phyloP scores from a whole-genome alignment of 2,113 vertebrate genomes.

The Gracilinanus agilis region DNA sequence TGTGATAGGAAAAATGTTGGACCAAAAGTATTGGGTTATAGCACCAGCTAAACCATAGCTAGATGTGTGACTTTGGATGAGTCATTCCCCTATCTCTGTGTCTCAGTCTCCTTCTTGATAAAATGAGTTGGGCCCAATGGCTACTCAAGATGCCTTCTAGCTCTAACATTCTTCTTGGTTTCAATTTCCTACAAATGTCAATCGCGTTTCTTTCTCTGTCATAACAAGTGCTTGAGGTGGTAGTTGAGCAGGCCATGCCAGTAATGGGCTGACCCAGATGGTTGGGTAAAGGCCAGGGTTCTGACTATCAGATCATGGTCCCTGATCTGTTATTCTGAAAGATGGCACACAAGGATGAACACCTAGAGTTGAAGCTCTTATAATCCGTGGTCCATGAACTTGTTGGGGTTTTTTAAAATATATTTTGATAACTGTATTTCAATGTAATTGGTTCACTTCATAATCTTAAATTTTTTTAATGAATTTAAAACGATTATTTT shows the following conservation, averaged over 20 bases:
- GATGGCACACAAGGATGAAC: not conserved
- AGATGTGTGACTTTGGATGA: not conserved
- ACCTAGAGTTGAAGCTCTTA: not conserved
- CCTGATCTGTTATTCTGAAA: not conserved
- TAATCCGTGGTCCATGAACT: not conserved
- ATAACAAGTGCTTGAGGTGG: not conserved
- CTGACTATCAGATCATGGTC: not conserved
- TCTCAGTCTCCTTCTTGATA: not conserved
- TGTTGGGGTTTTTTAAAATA: not conserved
- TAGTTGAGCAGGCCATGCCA: not conserved
- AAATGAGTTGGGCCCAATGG: not conserved
- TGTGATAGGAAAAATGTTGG: not conserved
- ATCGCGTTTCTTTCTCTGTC: not conserved
- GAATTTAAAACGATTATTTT: not conserved
- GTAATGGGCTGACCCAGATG: not conserved
- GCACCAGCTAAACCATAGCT: not conserved
- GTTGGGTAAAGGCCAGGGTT: not conserved
- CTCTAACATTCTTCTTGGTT: not conserved
- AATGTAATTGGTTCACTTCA: not conserved
- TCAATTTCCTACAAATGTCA: not conserved
- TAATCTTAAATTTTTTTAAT: not conserved
- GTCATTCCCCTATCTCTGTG: not conserved
- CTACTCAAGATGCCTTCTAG: not conserved
- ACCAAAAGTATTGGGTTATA: not conserved
- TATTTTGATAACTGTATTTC: not conserved